Conservation (phyloP, 2,888 invertebrate genomes). For the Perizoma flavofasciatum region DNA sequence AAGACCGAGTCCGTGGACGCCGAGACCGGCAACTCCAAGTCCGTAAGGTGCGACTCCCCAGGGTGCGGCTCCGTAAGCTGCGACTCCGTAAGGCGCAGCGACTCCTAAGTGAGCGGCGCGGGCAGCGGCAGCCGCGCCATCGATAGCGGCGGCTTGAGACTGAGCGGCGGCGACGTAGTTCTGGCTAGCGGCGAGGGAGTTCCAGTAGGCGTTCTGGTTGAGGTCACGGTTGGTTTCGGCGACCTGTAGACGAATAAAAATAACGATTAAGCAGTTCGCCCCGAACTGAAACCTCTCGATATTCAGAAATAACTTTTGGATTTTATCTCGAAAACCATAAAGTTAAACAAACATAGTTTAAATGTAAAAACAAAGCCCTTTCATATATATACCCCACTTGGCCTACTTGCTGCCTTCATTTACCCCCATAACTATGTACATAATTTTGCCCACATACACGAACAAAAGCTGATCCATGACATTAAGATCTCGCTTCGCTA, state of each 20-base stretch:
- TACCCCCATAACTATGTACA: too few relatives aligned
- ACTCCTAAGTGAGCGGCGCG: slow-evolving; percentile 44
- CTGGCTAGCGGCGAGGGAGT: slow-evolving; percentile 69
- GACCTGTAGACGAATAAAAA: slow-evolving; percentile 41
- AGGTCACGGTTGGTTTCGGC: slow-evolving; percentile 70
- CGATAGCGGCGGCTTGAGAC: slow-evolving; percentile 70
- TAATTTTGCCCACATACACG: too few relatives aligned
- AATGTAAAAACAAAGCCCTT: too few relatives aligned
- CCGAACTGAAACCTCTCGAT: too few relatives aligned
- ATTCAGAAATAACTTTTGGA: too few relatives aligned
- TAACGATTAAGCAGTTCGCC: too few relatives aligned
- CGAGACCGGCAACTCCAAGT: slow-evolving; percentile 34
- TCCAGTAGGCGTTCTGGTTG: slow-evolving; percentile 77
- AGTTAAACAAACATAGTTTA: too few relatives aligned
- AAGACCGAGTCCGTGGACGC: slow-evolving; percentile 39
- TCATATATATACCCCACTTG: too few relatives aligned
- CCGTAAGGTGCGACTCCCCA: slow-evolving; percentile 36
- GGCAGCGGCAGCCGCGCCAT: slow-evolving; percentile 58
- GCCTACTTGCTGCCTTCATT: too few relatives aligned
- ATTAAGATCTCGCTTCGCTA: too few relatives aligned
- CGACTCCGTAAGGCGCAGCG: slow-evolving; percentile 34
- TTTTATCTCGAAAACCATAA: too few relatives aligned
- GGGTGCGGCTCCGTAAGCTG: slow-evolving; percentile 4
- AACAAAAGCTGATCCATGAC: too few relatives aligned
- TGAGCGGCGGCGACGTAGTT: slow-evolving; percentile 75